Evolutionary conservation across 2,888 invertebrate genomes (phyloP), one percentile per base, ranked within the genome.

Genomic region (Branchipolynoe longqiensis): DNA sequence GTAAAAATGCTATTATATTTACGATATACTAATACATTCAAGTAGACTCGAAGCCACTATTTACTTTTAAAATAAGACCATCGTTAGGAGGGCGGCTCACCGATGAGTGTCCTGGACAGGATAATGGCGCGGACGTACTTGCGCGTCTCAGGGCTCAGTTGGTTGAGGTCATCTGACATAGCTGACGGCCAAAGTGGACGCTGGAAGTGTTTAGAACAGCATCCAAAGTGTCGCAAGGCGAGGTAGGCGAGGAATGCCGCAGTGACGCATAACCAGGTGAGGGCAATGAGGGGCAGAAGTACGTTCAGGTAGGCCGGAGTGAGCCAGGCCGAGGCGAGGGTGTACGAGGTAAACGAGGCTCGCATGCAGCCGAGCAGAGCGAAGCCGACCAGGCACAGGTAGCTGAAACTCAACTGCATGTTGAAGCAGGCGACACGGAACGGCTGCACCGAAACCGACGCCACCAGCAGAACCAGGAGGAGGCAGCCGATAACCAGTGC

Each of bases 81-180:
- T 4, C 6, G 28, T 14, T 28, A 33, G 3, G 2, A 28, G 36
- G n/a, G 2, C 38, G n/a, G 58, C 83, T 87, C 48, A 87, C 87
- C 85, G 31, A 81, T 40, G 1, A 85, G 81, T 0, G 74, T 18
- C 54, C 78, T 58, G 74, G 78, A 58, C 28, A 90, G 89, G 31
- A 92, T 89, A n/a, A 92, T 90, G 54, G 89, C 91, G 83, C 89
- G 90, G 89, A 92, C 90, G 85, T 90, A 93, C 83, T 92, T 92
- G 85, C 90, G 90, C 0, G 92, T 92, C 64, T 91, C 90, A 48
- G 88, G 86, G 22, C 90, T 90, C 4, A 92, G 88, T 59, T 88
- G 87, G 8, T 90, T 89, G 22, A 90, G 86, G 22, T 89, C 91
- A 6, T 90, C 90, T 8, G 90, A 88, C 0, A 90, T 89, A 82